A percentile compares a stretch with the other conserved stretches of the same genome.
Conservation (phyloP, 1,140 invertebrate genomes). For the Akabosia matsudoensis region DNA sequence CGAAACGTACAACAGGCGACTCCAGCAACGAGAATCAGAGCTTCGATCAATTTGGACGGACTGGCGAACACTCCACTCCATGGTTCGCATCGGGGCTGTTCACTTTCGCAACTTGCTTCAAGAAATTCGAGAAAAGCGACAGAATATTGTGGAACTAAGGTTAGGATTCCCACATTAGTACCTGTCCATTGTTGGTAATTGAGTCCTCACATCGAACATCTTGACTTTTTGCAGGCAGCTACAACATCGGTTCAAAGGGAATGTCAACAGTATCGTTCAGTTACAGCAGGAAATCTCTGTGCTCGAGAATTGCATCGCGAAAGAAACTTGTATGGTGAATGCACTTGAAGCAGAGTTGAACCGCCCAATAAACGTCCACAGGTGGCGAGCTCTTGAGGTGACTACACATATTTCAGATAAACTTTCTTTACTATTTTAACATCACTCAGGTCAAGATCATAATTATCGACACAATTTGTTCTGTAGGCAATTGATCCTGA, state of each 20-base stretch:
- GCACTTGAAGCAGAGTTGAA: conserved; percentile 29
- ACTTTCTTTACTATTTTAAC: no score
- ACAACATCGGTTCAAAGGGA: conserved; percentile 17
- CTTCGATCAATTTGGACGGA: conserved; percentile 32
- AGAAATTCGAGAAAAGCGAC: conserved; percentile 36
- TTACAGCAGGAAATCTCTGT: conserved; percentile 36
- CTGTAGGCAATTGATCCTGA: conserved; percentile 38
- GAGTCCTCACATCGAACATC: neutral
- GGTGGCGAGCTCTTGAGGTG: conserved; percentile 43
- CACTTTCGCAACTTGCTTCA: conserved; percentile 37
- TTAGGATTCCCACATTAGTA: neutral
- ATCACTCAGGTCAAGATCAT: neutral
- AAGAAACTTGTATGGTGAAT: conserved; percentile 44
- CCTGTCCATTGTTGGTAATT: neutral
- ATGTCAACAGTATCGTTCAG: neutral
- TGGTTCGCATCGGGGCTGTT: conserved; percentile 41
- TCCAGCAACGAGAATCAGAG: conserved; percentile 35
- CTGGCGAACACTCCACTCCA: conserved; percentile 40
- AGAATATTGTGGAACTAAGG: conserved; percentile 30
- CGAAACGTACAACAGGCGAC: conserved; percentile 19
- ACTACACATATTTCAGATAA: no score
- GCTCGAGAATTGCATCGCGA: conserved; percentile 40
- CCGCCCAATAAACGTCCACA: conserved; percentile 42
- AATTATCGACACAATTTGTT: neutral
- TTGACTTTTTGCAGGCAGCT: neutral